Evolutionary conservation across 2,888 invertebrate genomes (phyloP).

Genomic region (Chymomyza amoena): DNA sequence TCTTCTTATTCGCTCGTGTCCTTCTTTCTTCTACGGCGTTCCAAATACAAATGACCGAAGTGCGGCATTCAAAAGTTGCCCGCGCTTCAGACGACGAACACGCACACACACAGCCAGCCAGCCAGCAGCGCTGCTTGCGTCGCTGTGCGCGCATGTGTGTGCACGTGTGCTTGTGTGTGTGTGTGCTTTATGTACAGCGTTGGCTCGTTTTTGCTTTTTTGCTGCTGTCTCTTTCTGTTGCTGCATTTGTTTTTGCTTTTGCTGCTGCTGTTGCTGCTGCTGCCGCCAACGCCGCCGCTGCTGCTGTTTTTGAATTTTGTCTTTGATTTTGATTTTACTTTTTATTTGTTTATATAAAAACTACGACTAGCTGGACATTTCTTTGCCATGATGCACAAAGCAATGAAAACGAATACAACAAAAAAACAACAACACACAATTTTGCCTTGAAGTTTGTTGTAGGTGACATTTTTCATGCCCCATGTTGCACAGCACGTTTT

Average conservation of each 20-base stretch:
- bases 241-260: slow-evolving; percentile 53
- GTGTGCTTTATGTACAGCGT: slow-evolving; percentile 23
- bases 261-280: slow-evolving; percentile 25
- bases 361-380: neutral
- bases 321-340: slow-evolving; percentile 35
- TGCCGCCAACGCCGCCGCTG: slow-evolving; percentile 6
- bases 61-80: slow-evolving; percentile 48
- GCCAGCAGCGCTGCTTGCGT: neutral
- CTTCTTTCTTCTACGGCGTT: slow-evolving; percentile 76
- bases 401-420: no score
- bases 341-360: slow-evolving; percentile 4
- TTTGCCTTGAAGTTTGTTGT: neutral
- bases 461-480: slow-evolving; percentile 8
- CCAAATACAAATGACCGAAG: slow-evolving; percentile 76
- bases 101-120: neutral
- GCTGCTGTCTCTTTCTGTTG: slow-evolving; percentile 55
- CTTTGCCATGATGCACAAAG: neutral
- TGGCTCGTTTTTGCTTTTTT: slow-evolving; percentile 2
- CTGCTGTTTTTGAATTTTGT: slow-evolving; percentile 52
- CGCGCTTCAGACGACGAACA: slow-evolving; percentile 28
- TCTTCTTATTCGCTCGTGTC: slow-evolving; percentile 63
- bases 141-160: neutral
- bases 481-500: neutral
- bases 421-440: neutral
- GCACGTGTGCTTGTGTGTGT: neutral